A percentile compares a stretch with the other conserved stretches of the same genome.
Evolutionary conservation across 2,113 vertebrate species (phyloP).

Genomic region (Perca schrenkii): DNA sequence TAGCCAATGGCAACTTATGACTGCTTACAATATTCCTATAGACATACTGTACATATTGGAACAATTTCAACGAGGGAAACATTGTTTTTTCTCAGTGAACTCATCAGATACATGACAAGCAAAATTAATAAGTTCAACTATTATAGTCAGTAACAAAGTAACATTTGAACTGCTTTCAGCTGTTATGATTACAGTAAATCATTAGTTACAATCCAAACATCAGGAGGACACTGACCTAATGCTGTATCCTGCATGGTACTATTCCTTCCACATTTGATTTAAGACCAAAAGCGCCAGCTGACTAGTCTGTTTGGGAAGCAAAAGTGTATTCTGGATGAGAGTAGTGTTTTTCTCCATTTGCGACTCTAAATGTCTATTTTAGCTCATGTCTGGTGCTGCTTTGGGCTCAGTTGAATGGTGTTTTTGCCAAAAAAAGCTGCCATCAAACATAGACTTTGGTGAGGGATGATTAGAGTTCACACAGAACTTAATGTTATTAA

Average conservation of each 20-base stretch:
- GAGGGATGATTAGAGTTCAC: slow-evolving; percentile 53
- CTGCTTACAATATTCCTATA: slow-evolving; percentile 13
- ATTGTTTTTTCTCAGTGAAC: slow-evolving; percentile 54
- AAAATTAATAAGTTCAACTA: slow-evolving; percentile 8
- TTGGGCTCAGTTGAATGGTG: slow-evolving; percentile 50
- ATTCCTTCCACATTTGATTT: slow-evolving; percentile 75
- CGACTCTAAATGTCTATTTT: slow-evolving; percentile 71
- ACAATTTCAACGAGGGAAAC: slow-evolving; percentile 36
- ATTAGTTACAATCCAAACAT: slow-evolving; percentile 70
- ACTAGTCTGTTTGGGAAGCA: slow-evolving; percentile 67
- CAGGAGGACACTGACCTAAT: slow-evolving; percentile 67
- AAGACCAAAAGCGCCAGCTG: slow-evolving; percentile 67
- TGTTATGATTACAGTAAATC: slow-evolving; percentile 71
- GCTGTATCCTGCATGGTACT: slow-evolving; percentile 51
- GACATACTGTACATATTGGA: slow-evolving; percentile 1
- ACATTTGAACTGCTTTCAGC: slow-evolving; percentile 45
- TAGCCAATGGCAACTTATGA: slow-evolving; percentile 13
- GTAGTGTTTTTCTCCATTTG: slow-evolving; percentile 68
- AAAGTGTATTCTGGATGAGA: slow-evolving; percentile 76
- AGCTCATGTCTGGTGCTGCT: slow-evolving; percentile 79
- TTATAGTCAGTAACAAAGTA: slow-evolving; percentile 43
- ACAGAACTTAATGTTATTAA: slow-evolving; percentile 55
- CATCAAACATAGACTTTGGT: slow-evolving; percentile 57
- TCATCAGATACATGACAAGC: slow-evolving; percentile 29
- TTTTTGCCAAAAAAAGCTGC: slow-evolving; percentile 74